phyloP scores from a whole-genome alignment of 1,140 invertebrate genomes.

The Drosophila tsacasi region DNA sequence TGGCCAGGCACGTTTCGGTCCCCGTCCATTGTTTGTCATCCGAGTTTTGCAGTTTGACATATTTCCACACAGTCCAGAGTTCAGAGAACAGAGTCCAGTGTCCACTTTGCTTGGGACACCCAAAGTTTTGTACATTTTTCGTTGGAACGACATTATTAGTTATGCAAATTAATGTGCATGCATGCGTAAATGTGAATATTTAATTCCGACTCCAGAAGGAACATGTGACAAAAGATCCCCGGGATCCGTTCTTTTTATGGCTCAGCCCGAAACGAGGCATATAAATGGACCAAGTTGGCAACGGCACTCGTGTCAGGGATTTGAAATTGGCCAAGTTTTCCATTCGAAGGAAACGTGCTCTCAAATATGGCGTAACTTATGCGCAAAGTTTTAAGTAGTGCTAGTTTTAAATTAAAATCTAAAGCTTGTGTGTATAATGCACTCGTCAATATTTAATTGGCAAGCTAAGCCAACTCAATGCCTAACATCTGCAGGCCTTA shows the following conservation, averaged over 20 bases:
- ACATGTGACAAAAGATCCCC: slow-evolving; percentile 31
- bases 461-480: slow-evolving; percentile 13
- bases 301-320: slow-evolving; percentile 9
- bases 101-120: slow-evolving; percentile 28
- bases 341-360: slow-evolving; percentile 10
- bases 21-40: slow-evolving; percentile 64
- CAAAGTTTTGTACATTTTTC: slow-evolving; percentile 55
- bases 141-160: slow-evolving; percentile 60
- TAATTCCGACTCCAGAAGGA: slow-evolving; percentile 38
- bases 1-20: slow-evolving; percentile 32
- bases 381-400: slow-evolving; percentile 18
- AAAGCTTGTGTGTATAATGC: slow-evolving; percentile 8
- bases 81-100: slow-evolving; percentile 1
- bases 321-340: slow-evolving; percentile 27
- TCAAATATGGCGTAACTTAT: slow-evolving; percentile 20
- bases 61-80: slow-evolving; percentile 24
- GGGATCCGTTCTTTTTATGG: slow-evolving; percentile 24
- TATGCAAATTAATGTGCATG: slow-evolving; percentile 81
- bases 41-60: slow-evolving; percentile 74
- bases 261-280: slow-evolving; percentile 10
- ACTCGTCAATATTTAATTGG: slow-evolving; percentile 35
- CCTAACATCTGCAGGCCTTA: slow-evolving; percentile 32
- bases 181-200: slow-evolving; percentile 78
- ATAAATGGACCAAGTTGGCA: slow-evolving; percentile 13
- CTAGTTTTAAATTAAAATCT: slow-evolving; percentile 16